Evolutionary conservation across 2,113 vertebrate species (phyloP).

Genomic region (Myiozetetes cayanensis): DNA sequence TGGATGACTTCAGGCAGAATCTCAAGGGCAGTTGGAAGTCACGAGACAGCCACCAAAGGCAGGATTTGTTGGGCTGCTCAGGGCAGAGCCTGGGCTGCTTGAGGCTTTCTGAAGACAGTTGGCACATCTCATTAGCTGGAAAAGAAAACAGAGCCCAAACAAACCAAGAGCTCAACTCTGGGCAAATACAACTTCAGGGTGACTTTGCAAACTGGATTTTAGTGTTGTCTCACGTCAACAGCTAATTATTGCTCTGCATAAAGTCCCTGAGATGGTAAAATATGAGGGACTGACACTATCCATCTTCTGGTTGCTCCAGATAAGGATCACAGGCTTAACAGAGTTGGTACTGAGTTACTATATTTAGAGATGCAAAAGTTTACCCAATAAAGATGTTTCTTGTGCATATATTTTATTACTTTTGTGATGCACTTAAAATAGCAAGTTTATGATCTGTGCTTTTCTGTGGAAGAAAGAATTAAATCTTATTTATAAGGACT

Average conservation of each 20-base stretch:
- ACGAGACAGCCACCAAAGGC: neutral
- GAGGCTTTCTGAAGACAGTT: slow-evolving; percentile 1
- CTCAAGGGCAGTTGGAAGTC: neutral
- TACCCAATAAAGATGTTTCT: neutral
- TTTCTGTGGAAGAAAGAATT: neutral
- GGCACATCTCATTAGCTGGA: neutral
- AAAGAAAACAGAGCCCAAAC: neutral
- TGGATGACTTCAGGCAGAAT: neutral
- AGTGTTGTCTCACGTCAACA: neutral
- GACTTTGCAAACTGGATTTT: neutral
- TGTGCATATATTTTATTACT: neutral
- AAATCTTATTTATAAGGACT: neutral
- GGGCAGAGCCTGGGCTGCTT: neutral
- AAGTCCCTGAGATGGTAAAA: slow-evolving; percentile 11
- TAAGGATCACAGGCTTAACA: neutral
- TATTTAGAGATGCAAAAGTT: neutral
- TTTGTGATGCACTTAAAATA: neutral
- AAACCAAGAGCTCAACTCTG: neutral
- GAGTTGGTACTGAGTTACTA: neutral
- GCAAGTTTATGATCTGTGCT: neutral
- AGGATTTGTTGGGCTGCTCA: neutral
- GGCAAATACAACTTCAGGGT: neutral
- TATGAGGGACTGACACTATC: neutral
- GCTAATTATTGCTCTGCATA: neutral
- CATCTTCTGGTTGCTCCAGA: neutral